phyloP scores from a whole-genome alignment of 2,888 invertebrate genomes.

The Nomada hirtipes region DNA sequence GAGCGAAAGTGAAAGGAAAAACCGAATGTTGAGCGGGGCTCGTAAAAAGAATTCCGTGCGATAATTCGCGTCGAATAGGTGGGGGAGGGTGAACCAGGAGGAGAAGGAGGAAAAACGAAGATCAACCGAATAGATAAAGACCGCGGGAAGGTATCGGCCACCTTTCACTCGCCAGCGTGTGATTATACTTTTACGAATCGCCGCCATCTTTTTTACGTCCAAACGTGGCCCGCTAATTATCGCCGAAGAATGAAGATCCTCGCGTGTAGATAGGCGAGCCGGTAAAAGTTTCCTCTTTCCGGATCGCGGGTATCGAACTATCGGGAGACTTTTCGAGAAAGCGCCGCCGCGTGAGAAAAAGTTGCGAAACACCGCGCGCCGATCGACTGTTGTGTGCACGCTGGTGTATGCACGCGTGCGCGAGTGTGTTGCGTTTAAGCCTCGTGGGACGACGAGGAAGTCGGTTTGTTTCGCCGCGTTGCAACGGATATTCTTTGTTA shows the following conservation, averaged over 20 bases:
- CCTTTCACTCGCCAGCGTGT: constrained; percentile 54
- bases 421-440: background rate
- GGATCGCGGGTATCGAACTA: constrained; percentile 32
- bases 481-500: background rate
- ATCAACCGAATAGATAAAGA: constrained; percentile 43
- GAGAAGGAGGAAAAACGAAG: constrained; percentile 19
- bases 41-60: constrained; percentile 54
- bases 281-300: constrained; percentile 57
- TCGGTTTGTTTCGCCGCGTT: background rate
- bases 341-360: constrained; percentile 34
- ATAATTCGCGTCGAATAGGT: constrained; percentile 45
- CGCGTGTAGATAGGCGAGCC: constrained; percentile 28
- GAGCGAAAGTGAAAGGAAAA: constrained; percentile 67
- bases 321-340: constrained; percentile 4
- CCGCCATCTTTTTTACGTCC: constrained; percentile 42
- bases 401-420: too few relatives aligned
- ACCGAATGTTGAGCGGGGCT: constrained; percentile 60
- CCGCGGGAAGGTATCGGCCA: constrained; percentile 32
- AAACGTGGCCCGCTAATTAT: constrained; percentile 51
- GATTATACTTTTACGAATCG: constrained; percentile 20
- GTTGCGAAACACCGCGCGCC: constrained; percentile 8
- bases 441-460: background rate
- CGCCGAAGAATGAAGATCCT: constrained; percentile 49
- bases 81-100: background rate
- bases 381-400: background rate